Conservation (phyloP, 2,888 invertebrate species). For the Phortica okadai region DNA sequence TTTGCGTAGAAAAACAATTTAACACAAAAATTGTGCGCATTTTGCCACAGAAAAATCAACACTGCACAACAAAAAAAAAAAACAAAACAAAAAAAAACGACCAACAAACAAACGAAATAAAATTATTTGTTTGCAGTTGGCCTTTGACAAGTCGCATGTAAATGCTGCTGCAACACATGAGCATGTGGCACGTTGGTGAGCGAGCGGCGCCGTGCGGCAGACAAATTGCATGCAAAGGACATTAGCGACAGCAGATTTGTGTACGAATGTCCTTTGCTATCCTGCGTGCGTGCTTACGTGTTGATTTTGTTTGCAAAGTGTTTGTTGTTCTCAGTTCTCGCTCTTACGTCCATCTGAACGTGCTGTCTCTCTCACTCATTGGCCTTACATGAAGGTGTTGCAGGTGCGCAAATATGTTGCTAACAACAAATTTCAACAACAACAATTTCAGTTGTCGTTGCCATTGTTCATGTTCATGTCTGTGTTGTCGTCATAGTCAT, state of each 20-base stretch:
- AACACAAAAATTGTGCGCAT: conserved; percentile 66
- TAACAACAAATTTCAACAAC: conserved; percentile 56
- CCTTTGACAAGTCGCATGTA: conserved; percentile 54
- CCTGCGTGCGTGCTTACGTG: not conserved
- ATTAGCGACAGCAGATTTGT: conserved; percentile 13
- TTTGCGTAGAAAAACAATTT: conserved; percentile 71
- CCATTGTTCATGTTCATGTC: conserved; percentile 40
- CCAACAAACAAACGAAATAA: conserved; percentile 10
- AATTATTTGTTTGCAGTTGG: conserved; percentile 55
- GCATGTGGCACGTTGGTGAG: conserved; percentile 20
- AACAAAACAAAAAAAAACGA: not conserved
- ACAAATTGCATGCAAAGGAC: conserved; percentile 36
- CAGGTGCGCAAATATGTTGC: conserved; percentile 57
- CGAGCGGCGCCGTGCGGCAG: conserved; percentile 33
- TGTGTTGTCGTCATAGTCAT: conserved; percentile 45
- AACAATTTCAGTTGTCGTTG: conserved; percentile 33
- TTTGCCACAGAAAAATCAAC: conserved; percentile 45
- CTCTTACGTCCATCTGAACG: not conserved
- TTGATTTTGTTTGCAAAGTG: conserved; percentile 31
- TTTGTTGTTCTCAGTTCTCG: conserved; percentile 25
- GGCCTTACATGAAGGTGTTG: conserved; percentile 39
- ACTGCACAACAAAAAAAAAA: conserved; percentile 51
- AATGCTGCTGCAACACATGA: conserved; percentile 39
- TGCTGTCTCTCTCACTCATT: not conserved
- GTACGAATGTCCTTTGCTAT: not conserved